These are phyloP conservation scores for Mobula hypostoma DNA, from an alignment of 2,113 vertebrate genomes.

Conservation along the genomic window DNA sequence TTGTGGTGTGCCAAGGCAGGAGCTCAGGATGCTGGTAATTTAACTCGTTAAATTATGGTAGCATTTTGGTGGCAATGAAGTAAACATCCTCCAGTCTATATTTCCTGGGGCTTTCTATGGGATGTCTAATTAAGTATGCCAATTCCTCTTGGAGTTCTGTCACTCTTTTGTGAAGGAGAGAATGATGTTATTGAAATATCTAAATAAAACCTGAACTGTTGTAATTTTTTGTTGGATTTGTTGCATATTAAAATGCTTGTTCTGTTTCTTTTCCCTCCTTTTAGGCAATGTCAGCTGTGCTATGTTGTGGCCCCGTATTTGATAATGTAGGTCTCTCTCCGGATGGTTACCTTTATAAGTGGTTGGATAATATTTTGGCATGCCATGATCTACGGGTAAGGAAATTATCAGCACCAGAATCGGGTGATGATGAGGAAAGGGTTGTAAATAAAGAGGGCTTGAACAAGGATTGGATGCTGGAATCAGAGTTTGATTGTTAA, in stretches of 20 bases:
- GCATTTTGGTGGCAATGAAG: not conserved
- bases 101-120: no score
- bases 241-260: not conserved
- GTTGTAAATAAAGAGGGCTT: no score
- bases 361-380: slow-evolving; percentile 98
- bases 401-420: slow-evolving; percentile 40
- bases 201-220: not conserved
- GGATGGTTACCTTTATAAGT: slow-evolving; percentile 96
- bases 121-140: no score
- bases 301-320: slow-evolving; percentile 94
- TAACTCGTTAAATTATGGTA: not conserved
- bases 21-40: not conserved
- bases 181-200: not conserved
- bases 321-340: slow-evolving; percentile 94
- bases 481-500: no score
- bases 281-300: slow-evolving; percentile 94
- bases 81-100: not conserved
- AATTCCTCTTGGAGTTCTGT: not conserved
- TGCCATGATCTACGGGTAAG: slow-evolving; percentile 90
- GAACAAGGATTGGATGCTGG: no score
- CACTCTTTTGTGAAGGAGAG: not conserved
- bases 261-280: slow-evolving; percentile 26
- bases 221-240: slow-evolving; percentile 19
- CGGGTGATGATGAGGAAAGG: no score
- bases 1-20: no score